Evolutionary conservation across 2,888 invertebrate genomes (phyloP).

Genomic region (Nymphalis c-album): DNA sequence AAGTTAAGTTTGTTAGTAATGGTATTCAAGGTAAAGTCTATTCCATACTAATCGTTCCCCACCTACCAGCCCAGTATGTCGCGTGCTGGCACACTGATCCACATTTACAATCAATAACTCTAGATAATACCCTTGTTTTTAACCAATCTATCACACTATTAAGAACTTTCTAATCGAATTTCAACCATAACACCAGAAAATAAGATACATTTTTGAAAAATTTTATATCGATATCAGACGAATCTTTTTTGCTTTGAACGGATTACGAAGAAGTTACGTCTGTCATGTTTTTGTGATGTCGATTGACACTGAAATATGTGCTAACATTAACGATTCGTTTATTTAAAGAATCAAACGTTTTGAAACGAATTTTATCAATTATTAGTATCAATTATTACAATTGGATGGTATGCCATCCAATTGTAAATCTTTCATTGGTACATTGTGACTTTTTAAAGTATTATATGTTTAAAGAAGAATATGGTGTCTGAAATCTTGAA

Average conservation of each 20-base stretch:
- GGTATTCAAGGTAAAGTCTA: constrained; percentile 1
- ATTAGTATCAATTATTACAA: too few species aligned
- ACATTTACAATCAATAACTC: constrained; percentile 53
- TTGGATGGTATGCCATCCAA: too few species aligned
- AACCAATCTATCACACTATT: constrained; percentile 34
- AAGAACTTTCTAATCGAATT: background rate
- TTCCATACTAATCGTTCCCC: constrained; percentile 46
- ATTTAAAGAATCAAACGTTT: too few species aligned
- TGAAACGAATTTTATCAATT: too few species aligned
- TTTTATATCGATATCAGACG: background rate
- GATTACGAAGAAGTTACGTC: constrained; percentile 6
- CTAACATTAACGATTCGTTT: background rate
- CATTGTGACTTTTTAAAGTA: too few species aligned
- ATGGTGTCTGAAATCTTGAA: too few species aligned
- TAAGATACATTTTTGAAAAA: background rate
- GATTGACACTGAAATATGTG: constrained; percentile 11
- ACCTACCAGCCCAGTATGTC: constrained; percentile 46
- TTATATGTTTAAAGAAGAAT: too few species aligned
- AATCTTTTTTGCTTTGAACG: constrained; percentile 1
- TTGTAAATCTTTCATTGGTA: too few species aligned
- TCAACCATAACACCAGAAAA: background rate
- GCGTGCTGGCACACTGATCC: constrained; percentile 61
- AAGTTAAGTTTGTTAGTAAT: too few species aligned
- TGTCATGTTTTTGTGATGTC: constrained; percentile 2
- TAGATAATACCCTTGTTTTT: constrained; percentile 35